These are phyloP conservation scores for Drosophila orena DNA, from an alignment of 1,140 invertebrate genomes.

Conservation along the genomic window DNA sequence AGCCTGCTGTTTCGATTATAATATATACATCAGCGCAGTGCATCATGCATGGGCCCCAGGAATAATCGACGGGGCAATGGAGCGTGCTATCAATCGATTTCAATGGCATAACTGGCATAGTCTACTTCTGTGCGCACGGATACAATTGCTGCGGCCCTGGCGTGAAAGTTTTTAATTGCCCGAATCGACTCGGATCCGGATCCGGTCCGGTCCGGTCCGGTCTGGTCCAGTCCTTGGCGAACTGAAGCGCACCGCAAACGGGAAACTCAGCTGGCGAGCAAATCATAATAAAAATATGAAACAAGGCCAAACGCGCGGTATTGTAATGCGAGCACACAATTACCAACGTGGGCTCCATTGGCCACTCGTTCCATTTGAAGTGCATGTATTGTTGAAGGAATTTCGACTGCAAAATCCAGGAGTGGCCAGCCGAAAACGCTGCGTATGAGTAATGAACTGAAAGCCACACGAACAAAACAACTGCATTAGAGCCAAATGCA, in stretches of 20 bases:
- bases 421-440: background rate
- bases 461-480: slow-evolving; percentile 42
- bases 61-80: slow-evolving; percentile 48
- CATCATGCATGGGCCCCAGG: slow-evolving; percentile 23
- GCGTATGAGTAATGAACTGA: slow-evolving; percentile 53
- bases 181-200: slow-evolving; percentile 18
- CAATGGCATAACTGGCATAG: slow-evolving; percentile 51
- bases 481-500: slow-evolving; percentile 51
- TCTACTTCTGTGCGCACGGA: slow-evolving; percentile 49
- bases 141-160: slow-evolving; percentile 36
- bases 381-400: slow-evolving; percentile 35
- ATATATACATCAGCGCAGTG: slow-evolving; percentile 8
- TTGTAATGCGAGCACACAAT: slow-evolving; percentile 48
- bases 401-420: slow-evolving; percentile 41
- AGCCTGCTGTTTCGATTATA: slow-evolving; percentile 4
- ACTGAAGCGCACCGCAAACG: slow-evolving; percentile 49
- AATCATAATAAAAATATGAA: slow-evolving; percentile 56
- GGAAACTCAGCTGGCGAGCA: slow-evolving; percentile 36
- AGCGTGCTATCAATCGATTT: slow-evolving; percentile 47
- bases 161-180: slow-evolving; percentile 58
- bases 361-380: slow-evolving; percentile 30
- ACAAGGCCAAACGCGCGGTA: slow-evolving; percentile 45
- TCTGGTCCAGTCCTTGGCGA: background rate
- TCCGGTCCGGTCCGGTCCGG: background rate
- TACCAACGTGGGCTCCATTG: slow-evolving; percentile 27